Conservation (phyloP, 2,888 invertebrate genomes). For the Fragum whitleyi region DNA sequence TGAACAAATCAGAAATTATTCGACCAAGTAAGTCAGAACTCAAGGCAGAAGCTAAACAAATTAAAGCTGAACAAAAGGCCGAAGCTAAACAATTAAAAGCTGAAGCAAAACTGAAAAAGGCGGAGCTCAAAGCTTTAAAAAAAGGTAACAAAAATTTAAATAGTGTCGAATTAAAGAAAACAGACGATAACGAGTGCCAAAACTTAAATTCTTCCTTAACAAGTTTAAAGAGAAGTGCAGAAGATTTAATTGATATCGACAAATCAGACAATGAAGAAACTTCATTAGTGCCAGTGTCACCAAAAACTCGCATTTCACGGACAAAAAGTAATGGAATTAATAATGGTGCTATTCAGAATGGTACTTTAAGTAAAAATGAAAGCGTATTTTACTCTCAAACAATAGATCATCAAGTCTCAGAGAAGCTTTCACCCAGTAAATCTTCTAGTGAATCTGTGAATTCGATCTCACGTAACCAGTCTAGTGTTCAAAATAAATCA, state of each 20-base stretch:
- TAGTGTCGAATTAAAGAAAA: conserved; percentile 30
- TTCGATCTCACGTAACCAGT: not conserved
- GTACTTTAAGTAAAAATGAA: conserved; percentile 21
- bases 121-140: conserved; percentile 47
- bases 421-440: conserved; percentile 16
- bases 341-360: conserved; percentile 21
- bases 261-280: conserved; percentile 50
- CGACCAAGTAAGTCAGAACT: conserved; percentile 43
- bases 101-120: conserved; percentile 49
- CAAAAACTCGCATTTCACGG: not conserved
- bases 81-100: conserved; percentile 44
- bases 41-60: conserved; percentile 50
- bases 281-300: not conserved
- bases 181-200: conserved; percentile 26
- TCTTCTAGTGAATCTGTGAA: conserved; percentile 1
- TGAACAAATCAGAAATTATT: conserved; percentile 54
- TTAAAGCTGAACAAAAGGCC: conserved; percentile 48
- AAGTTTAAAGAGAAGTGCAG: conserved; percentile 63
- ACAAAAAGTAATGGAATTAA: not conserved
- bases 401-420: conserved; percentile 9
- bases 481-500: conserved; percentile 36
- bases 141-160: conserved; percentile 54
- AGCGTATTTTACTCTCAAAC: conserved; percentile 21
- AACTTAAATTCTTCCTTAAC: conserved; percentile 51
- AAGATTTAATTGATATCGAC: conserved; percentile 63